phyloP scores from a whole-genome alignment of 2,113 vertebrate species.

The Rana temporaria region DNA sequence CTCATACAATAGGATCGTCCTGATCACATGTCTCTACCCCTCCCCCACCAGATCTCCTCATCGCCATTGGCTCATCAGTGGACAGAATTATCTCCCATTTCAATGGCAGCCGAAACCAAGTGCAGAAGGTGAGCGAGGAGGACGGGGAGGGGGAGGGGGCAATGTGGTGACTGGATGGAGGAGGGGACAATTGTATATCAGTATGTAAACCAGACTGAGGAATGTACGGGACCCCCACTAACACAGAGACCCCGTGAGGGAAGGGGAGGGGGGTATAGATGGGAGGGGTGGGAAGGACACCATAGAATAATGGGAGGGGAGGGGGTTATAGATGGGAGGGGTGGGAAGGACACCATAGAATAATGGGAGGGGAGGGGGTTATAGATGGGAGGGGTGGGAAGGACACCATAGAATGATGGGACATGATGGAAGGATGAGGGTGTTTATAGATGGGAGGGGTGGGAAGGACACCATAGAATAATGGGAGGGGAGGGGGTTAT shows the following conservation, averaged over 20 bases:
- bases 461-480: no score
- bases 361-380: background rate
- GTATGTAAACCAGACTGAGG: no score
- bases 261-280: no score
- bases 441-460: no score
- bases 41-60: conserved; percentile 81
- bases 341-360: background rate
- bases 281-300: background rate
- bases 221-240: background rate
- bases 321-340: background rate
- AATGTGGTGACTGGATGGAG: no score
- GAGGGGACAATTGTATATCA: no score
- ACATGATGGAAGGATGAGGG: no score
- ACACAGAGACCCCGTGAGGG: background rate
- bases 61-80: conserved; percentile 84
- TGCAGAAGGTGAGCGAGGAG: conserved; percentile 87
- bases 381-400: background rate
- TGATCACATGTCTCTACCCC: background rate
- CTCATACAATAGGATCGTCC: no score
- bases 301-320: background rate
- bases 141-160: no score
- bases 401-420: background rate
- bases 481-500: no score
- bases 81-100: conserved; percentile 92
- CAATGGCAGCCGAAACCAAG: conserved; percentile 84